A percentile compares a stretch with the other conserved stretches of the same genome.
Conservation (phyloP, 1,140 invertebrate species). For the Himalopsyche phryganea region DNA sequence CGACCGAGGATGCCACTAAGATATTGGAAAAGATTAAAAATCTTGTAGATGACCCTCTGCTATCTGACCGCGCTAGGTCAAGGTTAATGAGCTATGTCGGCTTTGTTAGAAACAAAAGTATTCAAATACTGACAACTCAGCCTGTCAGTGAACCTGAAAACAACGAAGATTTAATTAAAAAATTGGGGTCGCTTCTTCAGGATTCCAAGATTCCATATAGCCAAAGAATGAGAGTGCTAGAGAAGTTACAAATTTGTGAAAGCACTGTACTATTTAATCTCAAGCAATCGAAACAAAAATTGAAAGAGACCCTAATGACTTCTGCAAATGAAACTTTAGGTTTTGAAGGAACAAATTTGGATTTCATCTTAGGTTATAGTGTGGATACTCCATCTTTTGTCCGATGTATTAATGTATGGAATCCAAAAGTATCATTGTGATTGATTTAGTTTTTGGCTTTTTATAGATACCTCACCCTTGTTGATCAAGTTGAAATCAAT, state of each 20-base stretch:
- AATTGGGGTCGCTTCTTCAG: constrained; percentile 11
- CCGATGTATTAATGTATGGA: constrained; percentile 30
- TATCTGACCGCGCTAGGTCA: constrained; percentile 7
- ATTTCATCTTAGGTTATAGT: constrained; percentile 27
- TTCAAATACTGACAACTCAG: background rate
- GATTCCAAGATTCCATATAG: constrained; percentile 3
- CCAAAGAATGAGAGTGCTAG: constrained; percentile 4
- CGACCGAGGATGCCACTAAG: constrained; percentile 9
- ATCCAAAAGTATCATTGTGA: constrained; percentile 5
- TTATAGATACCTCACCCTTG: too few relatives aligned
- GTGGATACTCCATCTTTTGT: constrained; percentile 20
- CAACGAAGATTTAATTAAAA: constrained; percentile 2
- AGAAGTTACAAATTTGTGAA: constrained; percentile 10
- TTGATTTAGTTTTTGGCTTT: background rate
- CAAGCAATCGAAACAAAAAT: constrained; percentile 18
- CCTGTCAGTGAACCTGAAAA: background rate
- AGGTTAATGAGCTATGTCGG: constrained; percentile 11
- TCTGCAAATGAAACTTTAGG: constrained; percentile 19
- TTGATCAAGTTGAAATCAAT: too few relatives aligned
- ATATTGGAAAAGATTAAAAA: constrained; percentile 11
- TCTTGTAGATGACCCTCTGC: constrained; percentile 15
- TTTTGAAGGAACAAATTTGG: constrained; percentile 31
- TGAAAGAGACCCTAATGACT: constrained; percentile 18
- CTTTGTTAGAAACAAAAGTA: constrained; percentile 5
- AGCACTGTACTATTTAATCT: constrained; percentile 6